phyloP scores from a whole-genome alignment of 2,797 vertebrate genomes.

The Sus cebifrons region DNA sequence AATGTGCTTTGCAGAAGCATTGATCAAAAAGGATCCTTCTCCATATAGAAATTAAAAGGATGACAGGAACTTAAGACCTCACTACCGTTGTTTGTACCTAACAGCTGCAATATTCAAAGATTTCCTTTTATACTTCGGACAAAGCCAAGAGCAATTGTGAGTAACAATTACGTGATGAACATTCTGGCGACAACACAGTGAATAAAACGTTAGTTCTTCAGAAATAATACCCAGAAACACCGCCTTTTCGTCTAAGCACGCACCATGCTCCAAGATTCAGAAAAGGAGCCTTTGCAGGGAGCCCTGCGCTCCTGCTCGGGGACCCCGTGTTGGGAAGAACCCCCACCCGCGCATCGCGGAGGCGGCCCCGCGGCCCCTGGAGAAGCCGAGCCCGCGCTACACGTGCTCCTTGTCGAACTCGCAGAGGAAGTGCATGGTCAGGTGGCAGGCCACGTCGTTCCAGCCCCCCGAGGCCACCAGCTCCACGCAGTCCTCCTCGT shows the following conservation, averaged over 20 bases:
- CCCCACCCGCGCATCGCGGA: neutral
- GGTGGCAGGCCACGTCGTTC: constrained; percentile 97
- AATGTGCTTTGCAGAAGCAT: neutral
- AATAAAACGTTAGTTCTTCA: constrained; percentile 63
- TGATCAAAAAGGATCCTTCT: fast-evolving
- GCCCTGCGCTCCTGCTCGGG: no score
- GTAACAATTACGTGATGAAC: neutral
- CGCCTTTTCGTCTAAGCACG: neutral
- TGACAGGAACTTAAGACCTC: no score
- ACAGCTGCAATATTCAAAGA: neutral
- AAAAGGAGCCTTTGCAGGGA: neutral
- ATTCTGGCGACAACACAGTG: constrained; percentile 28
- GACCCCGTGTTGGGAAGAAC: neutral
- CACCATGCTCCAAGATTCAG: constrained; percentile 47
- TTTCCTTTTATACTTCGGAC: neutral
- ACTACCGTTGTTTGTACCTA: fast-evolving
- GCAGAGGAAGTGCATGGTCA: constrained; percentile 98
- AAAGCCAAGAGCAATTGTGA: neutral
- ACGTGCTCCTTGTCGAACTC: constrained; percentile 97
- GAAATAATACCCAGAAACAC: constrained; percentile 42
- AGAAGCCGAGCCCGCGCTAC: constrained; percentile 65
- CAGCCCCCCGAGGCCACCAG: constrained; percentile 97
- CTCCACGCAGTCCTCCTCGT: constrained; percentile 98
- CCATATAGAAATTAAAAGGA: neutral
- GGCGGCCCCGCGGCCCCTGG: neutral